Percentiles rank a stretch among this genome's conserved stretches.
Evolutionary conservation across 2,113 vertebrate species (phyloP).

Genomic region (Zosterops hypoxanthus): DNA sequence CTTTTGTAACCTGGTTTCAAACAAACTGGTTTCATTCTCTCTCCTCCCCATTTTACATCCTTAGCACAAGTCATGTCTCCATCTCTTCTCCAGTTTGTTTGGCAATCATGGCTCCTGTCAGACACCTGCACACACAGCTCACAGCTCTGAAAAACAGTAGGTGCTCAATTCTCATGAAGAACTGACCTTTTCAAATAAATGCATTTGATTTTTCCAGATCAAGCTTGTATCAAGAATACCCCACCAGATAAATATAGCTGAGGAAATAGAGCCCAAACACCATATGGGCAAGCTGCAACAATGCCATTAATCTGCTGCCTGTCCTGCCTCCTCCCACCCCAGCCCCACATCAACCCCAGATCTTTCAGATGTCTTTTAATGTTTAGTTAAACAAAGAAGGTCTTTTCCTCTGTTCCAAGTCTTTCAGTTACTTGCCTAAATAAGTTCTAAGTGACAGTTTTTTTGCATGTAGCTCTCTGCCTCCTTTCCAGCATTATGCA

Average conservation of each 20-base stretch:
- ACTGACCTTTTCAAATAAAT: not conserved
- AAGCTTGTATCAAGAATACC: not conserved
- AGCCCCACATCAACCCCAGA: slow-evolving; percentile 13
- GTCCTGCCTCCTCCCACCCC: slow-evolving; percentile 33
- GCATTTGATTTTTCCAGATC: not conserved
- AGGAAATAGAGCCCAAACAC: not conserved
- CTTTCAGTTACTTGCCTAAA: slow-evolving; percentile 30
- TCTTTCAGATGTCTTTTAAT: slow-evolving; percentile 30
- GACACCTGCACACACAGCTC: not conserved
- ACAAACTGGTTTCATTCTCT: not conserved
- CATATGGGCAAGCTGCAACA: slow-evolving; percentile 33
- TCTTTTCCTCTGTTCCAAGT: slow-evolving; percentile 44
- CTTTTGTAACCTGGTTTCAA: not conserved
- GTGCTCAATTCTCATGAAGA: not conserved
- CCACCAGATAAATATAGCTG: not conserved
- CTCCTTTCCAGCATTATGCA: slow-evolving; percentile 1
- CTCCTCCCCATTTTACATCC: not conserved
- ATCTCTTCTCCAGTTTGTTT: not conserved
- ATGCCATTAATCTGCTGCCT: slow-evolving; percentile 4
- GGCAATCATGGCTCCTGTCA: not conserved
- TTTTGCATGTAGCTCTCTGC: not conserved
- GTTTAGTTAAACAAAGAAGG: slow-evolving; percentile 22
- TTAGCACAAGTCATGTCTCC: not conserved
- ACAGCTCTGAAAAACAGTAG: not conserved
- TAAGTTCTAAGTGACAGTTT: slow-evolving; percentile 43